Evolutionary conservation across 2,797 vertebrate species (phyloP), one percentile per base, ranked within the genome.

Genomic region (Aythya fuligula): DNA sequence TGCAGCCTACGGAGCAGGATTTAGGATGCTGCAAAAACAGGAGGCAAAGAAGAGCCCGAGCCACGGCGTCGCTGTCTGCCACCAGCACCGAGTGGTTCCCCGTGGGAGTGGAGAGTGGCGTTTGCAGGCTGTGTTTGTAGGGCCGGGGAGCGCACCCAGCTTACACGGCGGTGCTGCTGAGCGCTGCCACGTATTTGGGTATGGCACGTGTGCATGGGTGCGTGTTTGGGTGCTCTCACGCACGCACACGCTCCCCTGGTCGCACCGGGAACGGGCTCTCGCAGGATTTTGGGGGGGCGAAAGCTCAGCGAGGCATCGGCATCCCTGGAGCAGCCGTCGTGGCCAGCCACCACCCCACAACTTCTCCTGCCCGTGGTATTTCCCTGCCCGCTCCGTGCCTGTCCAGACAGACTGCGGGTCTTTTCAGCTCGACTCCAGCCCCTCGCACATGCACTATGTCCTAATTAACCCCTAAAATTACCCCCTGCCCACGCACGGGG

Each of bases 351-450:
- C 82, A 27, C 71, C 82, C 70, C 56, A 62, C 81, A 85, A 51
- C 81, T 91, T 78, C 70, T 88, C 71, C 85, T 1, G 6, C 3
- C 3, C 30, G 5, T 34, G 49, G 41, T 17, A n/a, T 65, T 53
- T 9, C 27, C 57, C 51, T 70, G 75, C 58, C 80, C 18, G 39
- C 91, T 88, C 90, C 1, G 1, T 78, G 41, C 11, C 76, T 12
- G 3, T 64, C 54, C 1, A 1, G 56, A 36, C 0, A 1, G 38
- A 75, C 36, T 54, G 51, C 0, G 0, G 3, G 30, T 57, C 71
- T 76, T 10, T 19, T 66, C 66, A 24, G 25, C 7, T 81, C 5
- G 3, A n/a, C 57, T 80, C 27, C 36, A 36, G 20, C 47, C n/a
- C 39, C n/a, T 34, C 18, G 12, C 58, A 51, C 58, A 39, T 25